Base-by-base conservation (phyloP, 2,888 invertebrate genomes). In the Trichogramma evanescens region DNA sequence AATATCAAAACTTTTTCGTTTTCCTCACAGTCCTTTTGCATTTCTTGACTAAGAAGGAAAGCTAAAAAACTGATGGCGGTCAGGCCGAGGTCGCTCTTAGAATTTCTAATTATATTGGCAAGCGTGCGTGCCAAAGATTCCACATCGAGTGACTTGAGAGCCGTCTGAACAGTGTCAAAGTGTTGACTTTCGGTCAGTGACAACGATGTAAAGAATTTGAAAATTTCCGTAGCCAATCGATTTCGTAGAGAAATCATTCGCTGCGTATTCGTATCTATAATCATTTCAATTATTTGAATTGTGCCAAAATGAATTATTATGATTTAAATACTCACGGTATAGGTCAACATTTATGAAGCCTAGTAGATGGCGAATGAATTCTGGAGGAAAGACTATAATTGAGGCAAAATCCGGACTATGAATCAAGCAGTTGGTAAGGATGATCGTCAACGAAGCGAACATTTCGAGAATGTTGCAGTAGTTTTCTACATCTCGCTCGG, bases 381-480 rank as follows among this genome's bases (percentile, higher is more conserved):
- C 82, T 13, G 78, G 72, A 0, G 82, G 79, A 66, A 82, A 80
- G 44, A 78, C 69, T 48, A 81, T 71, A 8, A 77, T 76, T 4
- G 73, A 72, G 43, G 78, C 70, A 65, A 80, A 79, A 48, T 71
- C 74, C 6, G 70, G 65, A 67, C 78, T 80, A 42, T 74, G 67
- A 39, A 70, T 70, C 5, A 80, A 74, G 48, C 80, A 74, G 66
- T 77, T 79, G 2, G 75, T 78, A 48, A 83, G 69, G 26, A 82
- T 69, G 26, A 72, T 71, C 64, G 81, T 82, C 48, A 83, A 72
- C 41, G 74, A 72, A 1, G 77, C 72, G 65, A 82, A 79, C 82
- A 83, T 82, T 71, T 81, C 80, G 55, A 83, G 63, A 58, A 81
- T 71, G 49, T 81, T 81, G 59, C 77, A 76, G 65, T 81, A 81